Percentiles rank a stretch among this genome's conserved stretches.
These are phyloP conservation scores for Archips xylosteana DNA, from an alignment of 2,888 invertebrate genomes.

Conservation along the genomic window DNA sequence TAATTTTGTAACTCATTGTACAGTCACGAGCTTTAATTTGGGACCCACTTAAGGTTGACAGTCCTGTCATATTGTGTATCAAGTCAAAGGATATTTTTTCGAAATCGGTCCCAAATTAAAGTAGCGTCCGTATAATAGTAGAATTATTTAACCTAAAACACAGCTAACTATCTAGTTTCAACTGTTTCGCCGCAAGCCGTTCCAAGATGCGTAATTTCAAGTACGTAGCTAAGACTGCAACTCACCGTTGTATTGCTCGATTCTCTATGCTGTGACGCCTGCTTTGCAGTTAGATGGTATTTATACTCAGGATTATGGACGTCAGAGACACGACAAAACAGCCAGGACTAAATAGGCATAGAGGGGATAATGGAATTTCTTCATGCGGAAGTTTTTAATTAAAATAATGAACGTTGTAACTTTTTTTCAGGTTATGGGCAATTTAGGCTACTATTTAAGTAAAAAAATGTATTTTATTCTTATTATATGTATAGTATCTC, in stretches of 20 bases:
- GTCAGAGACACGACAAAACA: conserved; percentile 54
- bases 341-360: conserved; percentile 60
- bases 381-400: conserved; percentile 49
- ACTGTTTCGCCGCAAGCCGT: neutral
- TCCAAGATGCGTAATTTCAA: neutral
- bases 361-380: conserved; percentile 59
- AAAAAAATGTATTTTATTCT: too few species aligned
- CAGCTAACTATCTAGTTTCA: neutral
- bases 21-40: too few species aligned
- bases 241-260: conserved; percentile 61
- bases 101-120: too few species aligned
- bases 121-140: too few species aligned
- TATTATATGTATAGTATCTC: too few species aligned
- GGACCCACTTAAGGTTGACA: too few species aligned
- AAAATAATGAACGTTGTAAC: too few species aligned
- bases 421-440: too few species aligned
- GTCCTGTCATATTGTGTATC: too few species aligned
- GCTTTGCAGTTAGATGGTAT: conserved; percentile 56
- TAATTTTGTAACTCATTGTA: too few species aligned
- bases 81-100: too few species aligned
- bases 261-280: conserved; percentile 60
- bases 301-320: conserved; percentile 60
- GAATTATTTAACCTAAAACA: neutral
- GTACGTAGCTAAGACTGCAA: conserved; percentile 1
- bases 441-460: too few species aligned